Conservation (phyloP, 1,140 invertebrate species). For the Cydia pomonella region DNA sequence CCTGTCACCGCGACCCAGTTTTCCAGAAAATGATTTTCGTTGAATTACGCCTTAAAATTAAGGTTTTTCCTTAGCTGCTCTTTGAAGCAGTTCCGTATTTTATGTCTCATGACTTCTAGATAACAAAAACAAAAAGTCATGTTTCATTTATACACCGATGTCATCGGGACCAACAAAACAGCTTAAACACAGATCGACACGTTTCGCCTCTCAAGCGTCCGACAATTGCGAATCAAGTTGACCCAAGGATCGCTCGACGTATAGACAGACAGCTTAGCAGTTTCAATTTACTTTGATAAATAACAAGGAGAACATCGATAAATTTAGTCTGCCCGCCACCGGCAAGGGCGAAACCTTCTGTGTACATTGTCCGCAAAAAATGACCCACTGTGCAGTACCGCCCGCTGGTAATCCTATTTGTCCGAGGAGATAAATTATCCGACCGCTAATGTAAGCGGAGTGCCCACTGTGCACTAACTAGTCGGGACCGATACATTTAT, state of each 20-base stretch:
- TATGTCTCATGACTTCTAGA: neutral
- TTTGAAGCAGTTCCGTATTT: neutral
- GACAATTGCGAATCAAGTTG: conserved; percentile 18
- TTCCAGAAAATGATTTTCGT: conserved; percentile 37
- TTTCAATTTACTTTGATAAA: conserved; percentile 32
- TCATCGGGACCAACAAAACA: neutral
- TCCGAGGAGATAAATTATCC: conserved; percentile 48
- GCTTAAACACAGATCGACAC: conserved; percentile 15
- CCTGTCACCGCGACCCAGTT: conserved; percentile 50
- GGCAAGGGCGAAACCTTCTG: conserved; percentile 38
- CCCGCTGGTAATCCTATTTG: conserved; percentile 55
- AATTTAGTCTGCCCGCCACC: conserved; percentile 2
- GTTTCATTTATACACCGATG: neutral
- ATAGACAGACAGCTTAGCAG: conserved; percentile 15
- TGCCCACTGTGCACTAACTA: conserved; percentile 35
- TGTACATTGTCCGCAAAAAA: conserved; percentile 48
- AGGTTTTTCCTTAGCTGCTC: neutral
- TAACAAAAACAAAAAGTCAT: neutral
- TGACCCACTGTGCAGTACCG: conserved; percentile 42
- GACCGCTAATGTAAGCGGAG: conserved; percentile 44
- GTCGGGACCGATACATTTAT: conserved; percentile 35
- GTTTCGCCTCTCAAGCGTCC: conserved; percentile 12
- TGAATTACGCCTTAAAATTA: conserved; percentile 3
- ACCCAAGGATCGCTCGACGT: neutral
- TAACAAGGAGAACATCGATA: conserved; percentile 6